Conservation (phyloP, 2,113 vertebrate genomes). For the Oryzias curvinotus region DNA sequence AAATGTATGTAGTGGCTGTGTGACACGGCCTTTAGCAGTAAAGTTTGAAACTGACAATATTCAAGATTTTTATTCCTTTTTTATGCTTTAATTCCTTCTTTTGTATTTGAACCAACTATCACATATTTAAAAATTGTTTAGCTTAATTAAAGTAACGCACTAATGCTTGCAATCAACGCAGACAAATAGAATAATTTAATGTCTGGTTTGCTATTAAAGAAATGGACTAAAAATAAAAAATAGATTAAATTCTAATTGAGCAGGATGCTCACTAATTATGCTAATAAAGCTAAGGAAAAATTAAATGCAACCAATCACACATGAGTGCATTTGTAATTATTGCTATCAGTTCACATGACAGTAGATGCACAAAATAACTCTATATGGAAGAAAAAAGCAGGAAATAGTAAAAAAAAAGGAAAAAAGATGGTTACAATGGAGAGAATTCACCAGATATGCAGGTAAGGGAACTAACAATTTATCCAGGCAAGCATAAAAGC, state of each 20-base stretch:
- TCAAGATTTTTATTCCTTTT: background rate
- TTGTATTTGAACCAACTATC: slow-evolving; percentile 10
- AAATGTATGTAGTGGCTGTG: too few species aligned
- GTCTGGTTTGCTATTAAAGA: slow-evolving; percentile 48
- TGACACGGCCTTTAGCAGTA: background rate
- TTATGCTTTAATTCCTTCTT: slow-evolving; percentile 1
- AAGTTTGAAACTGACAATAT: background rate
- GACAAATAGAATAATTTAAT: slow-evolving; percentile 36
- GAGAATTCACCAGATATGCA: slow-evolving; percentile 1
- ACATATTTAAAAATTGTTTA: slow-evolving; percentile 14
- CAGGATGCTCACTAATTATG: slow-evolving; percentile 53
- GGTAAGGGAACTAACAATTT: slow-evolving; percentile 26
- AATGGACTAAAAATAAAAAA: slow-evolving; percentile 41
- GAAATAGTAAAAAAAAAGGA: background rate
- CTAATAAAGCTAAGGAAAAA: slow-evolving; percentile 36
- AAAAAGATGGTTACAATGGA: slow-evolving; percentile 1
- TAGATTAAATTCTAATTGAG: slow-evolving; percentile 42
- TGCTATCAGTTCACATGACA: slow-evolving; percentile 42
- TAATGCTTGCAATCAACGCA: slow-evolving; percentile 23
- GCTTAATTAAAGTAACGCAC: slow-evolving; percentile 8
- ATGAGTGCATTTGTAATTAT: slow-evolving; percentile 56
- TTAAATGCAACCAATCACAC: slow-evolving; percentile 55
- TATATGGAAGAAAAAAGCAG: slow-evolving; percentile 3
- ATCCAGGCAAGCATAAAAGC: slow-evolving; percentile 5
- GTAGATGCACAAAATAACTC: slow-evolving; percentile 36